Conservation (phyloP, 2,113 vertebrate species). For the Scatophagus argus region DNA sequence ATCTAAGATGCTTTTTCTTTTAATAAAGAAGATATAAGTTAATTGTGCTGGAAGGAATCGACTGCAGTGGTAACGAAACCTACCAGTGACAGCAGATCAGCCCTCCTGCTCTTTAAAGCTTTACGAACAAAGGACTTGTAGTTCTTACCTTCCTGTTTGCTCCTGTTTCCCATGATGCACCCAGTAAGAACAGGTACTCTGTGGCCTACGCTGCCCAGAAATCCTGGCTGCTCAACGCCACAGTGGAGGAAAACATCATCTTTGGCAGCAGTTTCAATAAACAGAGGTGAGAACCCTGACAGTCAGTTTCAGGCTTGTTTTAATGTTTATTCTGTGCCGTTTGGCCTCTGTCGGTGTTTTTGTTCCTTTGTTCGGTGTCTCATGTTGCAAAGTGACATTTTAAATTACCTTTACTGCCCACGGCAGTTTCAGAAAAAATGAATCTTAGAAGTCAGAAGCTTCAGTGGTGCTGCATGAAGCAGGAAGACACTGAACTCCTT, state of each 20-base stretch:
- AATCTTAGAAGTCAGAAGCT: too few relatives aligned
- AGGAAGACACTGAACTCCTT: background rate
- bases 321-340: background rate
- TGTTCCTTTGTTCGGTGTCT: too few relatives aligned
- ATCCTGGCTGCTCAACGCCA: slow-evolving; percentile 97
- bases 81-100: slow-evolving; percentile 34
- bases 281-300: slow-evolving; percentile 86
- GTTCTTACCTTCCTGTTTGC: slow-evolving; percentile 34
- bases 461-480: too few relatives aligned
- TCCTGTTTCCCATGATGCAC: slow-evolving; percentile 50
- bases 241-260: slow-evolving; percentile 97
- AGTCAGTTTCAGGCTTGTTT: background rate
- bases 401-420: too few relatives aligned
- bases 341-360: background rate
- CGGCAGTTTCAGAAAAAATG: too few relatives aligned
- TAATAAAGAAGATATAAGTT: too few relatives aligned
- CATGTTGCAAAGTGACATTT: too few relatives aligned
- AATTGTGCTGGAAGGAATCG: background rate
- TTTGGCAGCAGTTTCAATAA: slow-evolving; percentile 96
- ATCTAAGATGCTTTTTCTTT: too few relatives aligned
- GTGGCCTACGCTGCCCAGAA: slow-evolving; percentile 98
- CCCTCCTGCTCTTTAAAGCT: slow-evolving; percentile 51
- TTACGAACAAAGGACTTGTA: slow-evolving; percentile 29
- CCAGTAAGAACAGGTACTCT: slow-evolving; percentile 92
- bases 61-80: background rate